Evolutionary conservation across 2,888 invertebrate species (phyloP).

Genomic region (Lepidochrysops patricia): DNA sequence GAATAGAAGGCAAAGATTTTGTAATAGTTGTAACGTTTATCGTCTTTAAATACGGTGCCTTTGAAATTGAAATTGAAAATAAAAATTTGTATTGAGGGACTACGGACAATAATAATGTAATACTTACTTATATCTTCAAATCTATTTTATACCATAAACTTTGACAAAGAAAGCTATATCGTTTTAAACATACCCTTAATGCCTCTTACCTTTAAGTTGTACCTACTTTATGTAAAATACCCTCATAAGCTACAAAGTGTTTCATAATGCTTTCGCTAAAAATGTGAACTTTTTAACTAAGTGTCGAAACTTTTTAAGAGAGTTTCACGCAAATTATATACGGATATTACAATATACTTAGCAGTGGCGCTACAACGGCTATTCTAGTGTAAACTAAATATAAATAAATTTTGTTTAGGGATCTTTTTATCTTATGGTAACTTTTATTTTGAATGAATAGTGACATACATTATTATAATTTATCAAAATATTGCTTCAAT

Average conservation of each 20-base stretch:
- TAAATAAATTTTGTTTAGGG: neutral
- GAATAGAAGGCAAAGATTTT: too few relatives aligned
- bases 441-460: too few relatives aligned
- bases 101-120: too few relatives aligned
- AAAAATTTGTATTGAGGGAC: too few relatives aligned
- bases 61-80: too few relatives aligned
- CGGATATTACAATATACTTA: neutral
- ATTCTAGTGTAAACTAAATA: neutral
- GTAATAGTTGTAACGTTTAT: too few relatives aligned
- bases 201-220: neutral
- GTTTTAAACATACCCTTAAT: neutral
- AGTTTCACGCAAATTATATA: neutral
- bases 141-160: neutral
- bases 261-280: neutral
- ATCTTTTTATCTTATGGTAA: too few relatives aligned
- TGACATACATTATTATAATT: too few relatives aligned
- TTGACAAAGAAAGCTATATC: neutral
- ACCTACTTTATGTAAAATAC: neutral
- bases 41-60: too few relatives aligned
- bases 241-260: neutral
- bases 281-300: neutral
- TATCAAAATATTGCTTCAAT: too few relatives aligned
- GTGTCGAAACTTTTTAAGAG: neutral
- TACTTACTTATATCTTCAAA: too few relatives aligned
- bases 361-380: neutral